Conservation (phyloP, 2,888 invertebrate genomes). For the Dyspetes luteomarginatus region DNA sequence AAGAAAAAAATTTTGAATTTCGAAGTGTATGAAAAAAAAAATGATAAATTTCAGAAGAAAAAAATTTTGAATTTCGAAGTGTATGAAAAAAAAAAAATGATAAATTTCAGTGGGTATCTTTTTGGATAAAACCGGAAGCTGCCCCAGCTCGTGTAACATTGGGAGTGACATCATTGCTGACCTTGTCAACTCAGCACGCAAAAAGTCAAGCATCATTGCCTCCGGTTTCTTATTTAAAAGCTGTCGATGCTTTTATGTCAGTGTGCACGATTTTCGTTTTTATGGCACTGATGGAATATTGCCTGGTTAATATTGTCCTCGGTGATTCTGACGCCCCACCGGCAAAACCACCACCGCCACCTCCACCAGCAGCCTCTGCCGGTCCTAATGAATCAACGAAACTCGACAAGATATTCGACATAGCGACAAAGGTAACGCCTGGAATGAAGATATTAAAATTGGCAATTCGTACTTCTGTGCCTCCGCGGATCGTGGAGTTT, state of each 20-base stretch:
- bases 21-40: too few relatives aligned
- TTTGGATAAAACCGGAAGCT: slow-evolving; percentile 98
- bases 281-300: slow-evolving; percentile 97
- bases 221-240: slow-evolving; percentile 96
- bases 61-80: too few relatives aligned
- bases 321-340: slow-evolving; percentile 88
- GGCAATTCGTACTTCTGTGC: slow-evolving; percentile 70
- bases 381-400: slow-evolving; percentile 83
- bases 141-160: slow-evolving; percentile 96
- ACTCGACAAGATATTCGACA: slow-evolving; percentile 85
- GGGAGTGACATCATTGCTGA: slow-evolving; percentile 95
- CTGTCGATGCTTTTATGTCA: slow-evolving; percentile 96
- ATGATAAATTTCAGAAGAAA: too few relatives aligned
- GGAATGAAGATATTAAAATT: slow-evolving; percentile 63
- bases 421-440: slow-evolving; percentile 83
- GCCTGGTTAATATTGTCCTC: slow-evolving; percentile 93
- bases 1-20: too few relatives aligned
- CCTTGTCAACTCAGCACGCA: slow-evolving; percentile 95
- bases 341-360: slow-evolving; percentile 84
- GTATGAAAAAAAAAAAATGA: too few relatives aligned
- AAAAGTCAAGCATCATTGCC: slow-evolving; percentile 97
- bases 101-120: slow-evolving; percentile 92
- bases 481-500: slow-evolving; percentile 67
- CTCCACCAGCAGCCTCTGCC: slow-evolving; percentile 86
- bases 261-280: slow-evolving; percentile 97